A percentile compares a stretch with the other conserved stretches of the same genome.
Evolutionary conservation across 2,113 vertebrate genomes (phyloP).

Genomic region (Hepsetus odoe): DNA sequence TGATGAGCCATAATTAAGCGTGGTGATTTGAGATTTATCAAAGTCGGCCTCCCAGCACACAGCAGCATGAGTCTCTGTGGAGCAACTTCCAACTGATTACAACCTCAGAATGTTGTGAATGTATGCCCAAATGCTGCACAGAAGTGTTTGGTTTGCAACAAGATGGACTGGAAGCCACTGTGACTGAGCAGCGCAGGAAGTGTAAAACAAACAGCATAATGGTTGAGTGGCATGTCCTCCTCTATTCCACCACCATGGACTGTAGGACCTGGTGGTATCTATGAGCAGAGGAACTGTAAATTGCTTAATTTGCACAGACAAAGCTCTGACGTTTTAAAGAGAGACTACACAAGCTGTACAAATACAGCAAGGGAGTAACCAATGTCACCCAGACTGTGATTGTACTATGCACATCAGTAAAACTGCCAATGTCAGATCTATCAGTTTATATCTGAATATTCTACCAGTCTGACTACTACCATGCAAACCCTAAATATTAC

Average conservation of each 20-base stretch:
- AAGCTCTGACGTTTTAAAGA: slow-evolving; percentile 15
- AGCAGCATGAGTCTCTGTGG: slow-evolving; percentile 14
- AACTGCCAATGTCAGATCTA: not conserved
- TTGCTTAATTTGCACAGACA: slow-evolving; percentile 27
- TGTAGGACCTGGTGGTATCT: slow-evolving; percentile 35
- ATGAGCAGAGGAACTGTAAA: slow-evolving; percentile 23
- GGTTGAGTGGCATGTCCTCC: not conserved
- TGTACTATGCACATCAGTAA: slow-evolving; percentile 10
- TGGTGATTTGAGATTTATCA: slow-evolving; percentile 58
- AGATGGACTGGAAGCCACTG: not conserved
- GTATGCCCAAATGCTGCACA: not conserved
- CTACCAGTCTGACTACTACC: not conserved
- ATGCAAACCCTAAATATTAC: not conserved
- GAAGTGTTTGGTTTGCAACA: slow-evolving; percentile 9
- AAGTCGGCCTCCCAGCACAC: slow-evolving; percentile 38
- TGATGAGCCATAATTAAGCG: slow-evolving; percentile 65
- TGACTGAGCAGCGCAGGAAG: slow-evolving; percentile 7
- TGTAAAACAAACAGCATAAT: slow-evolving; percentile 34
- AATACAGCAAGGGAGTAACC: slow-evolving; percentile 19
- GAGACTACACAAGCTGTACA: not conserved
- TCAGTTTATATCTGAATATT: not conserved
- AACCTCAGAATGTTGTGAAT: slow-evolving; percentile 5
- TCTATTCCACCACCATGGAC: slow-evolving; percentile 5
- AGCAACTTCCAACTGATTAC: slow-evolving; percentile 18
- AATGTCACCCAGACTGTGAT: not conserved